Percentiles rank a stretch among this genome's conserved stretches.
Evolutionary conservation across 64 coral and sea anemone species (phyloP).

Genomic region (Exaiptasia diaphana): DNA sequence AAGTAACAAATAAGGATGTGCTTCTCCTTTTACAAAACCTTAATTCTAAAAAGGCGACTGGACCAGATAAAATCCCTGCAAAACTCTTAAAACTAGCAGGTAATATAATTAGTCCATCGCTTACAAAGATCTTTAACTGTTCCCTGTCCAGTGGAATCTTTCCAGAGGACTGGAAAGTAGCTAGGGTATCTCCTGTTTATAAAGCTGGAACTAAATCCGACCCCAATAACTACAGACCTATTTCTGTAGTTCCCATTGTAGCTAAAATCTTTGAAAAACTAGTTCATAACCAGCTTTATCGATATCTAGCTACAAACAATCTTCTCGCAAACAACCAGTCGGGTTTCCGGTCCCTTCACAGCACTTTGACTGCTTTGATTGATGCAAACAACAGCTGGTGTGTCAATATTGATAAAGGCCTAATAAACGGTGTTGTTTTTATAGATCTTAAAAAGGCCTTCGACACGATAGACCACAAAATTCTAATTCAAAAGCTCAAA

Average conservation of each 20-base stretch:
- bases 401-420: background rate
- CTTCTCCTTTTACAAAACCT: constrained; percentile 13
- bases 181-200: constrained; percentile 41
- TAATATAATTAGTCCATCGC: constrained; percentile 25
- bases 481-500: background rate
- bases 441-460: constrained; percentile 32
- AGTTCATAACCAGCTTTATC: constrained; percentile 49
- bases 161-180: constrained; percentile 52
- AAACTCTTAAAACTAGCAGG: constrained; percentile 42
- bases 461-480: background rate
- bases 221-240: constrained; percentile 47
- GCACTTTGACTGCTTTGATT: background rate
- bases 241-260: constrained; percentile 46
- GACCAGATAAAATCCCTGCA: constrained; percentile 19
- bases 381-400: background rate
- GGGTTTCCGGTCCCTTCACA: background rate
- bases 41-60: constrained; percentile 26
- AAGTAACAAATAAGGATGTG: constrained; percentile 19
- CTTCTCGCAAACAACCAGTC: constrained; percentile 17
- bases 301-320: constrained; percentile 8
- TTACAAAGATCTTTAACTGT: constrained; percentile 23
- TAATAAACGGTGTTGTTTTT: constrained; percentile 14
- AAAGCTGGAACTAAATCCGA: constrained; percentile 9
- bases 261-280: constrained; percentile 56
- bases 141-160: constrained; percentile 21